These are phyloP conservation scores for Psilopogon haemacephalus DNA, from an alignment of 2,113 vertebrate genomes.

Conservation along the genomic window DNA sequence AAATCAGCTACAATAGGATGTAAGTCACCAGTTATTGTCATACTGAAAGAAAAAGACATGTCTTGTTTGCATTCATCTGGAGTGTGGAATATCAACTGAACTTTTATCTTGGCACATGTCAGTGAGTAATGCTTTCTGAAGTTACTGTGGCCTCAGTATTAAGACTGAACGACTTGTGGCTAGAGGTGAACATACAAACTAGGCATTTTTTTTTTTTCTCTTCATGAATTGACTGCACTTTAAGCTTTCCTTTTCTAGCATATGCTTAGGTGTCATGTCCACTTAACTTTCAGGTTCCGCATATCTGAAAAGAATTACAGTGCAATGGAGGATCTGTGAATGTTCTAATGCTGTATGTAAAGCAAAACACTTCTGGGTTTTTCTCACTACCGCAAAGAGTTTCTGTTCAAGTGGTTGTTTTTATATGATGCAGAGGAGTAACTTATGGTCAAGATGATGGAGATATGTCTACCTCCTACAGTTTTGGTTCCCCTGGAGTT, in stretches of 20 bases:
- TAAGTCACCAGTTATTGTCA: neutral
- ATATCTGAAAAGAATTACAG: neutral
- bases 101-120: rapidly evolving
- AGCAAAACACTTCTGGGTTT: neutral
- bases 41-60: neutral
- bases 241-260: neutral
- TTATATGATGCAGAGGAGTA: neutral
- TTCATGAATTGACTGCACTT: neutral
- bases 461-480: rapidly evolving
- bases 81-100: neutral
- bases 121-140: neutral
- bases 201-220: neutral
- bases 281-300: neutral
- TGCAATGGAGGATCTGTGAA: rapidly evolving
- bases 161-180: neutral
- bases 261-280: neutral
- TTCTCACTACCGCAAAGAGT: neutral
- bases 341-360: neutral
- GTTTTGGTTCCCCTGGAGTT: neutral
- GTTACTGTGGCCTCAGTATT: neutral
- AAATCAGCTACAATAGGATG: neutral
- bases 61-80: neutral
- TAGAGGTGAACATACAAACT: neutral
- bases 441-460: neutral
- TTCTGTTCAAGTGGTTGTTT: neutral